Evolutionary conservation across 2,888 invertebrate genomes (phyloP).

Genomic region (Amphimallon solstitiale): DNA sequence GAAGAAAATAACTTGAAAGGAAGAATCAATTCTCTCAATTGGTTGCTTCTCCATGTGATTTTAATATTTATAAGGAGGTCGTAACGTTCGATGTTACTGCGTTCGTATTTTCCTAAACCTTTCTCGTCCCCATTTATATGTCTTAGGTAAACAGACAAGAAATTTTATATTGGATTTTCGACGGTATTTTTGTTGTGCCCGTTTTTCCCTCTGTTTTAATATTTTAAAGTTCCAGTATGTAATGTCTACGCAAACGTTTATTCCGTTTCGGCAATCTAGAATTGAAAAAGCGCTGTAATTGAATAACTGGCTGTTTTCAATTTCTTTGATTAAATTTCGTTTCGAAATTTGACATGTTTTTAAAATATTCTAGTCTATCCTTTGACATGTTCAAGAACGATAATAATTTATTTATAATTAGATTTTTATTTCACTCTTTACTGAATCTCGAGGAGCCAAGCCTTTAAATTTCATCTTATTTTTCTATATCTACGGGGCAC

Average conservation of each 20-base stretch:
- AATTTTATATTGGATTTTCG: constrained; percentile 33
- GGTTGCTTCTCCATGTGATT: constrained; percentile 31
- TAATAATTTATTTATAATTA: background rate
- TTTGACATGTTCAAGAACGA: constrained; percentile 10
- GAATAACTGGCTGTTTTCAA: constrained; percentile 25
- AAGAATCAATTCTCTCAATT: constrained; percentile 42
- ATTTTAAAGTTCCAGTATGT: constrained; percentile 28
- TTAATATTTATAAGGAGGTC: constrained; percentile 41
- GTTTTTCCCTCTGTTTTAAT: constrained; percentile 21
- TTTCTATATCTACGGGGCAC: too few species aligned
- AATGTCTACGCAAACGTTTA: constrained; percentile 27
- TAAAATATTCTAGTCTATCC: constrained; percentile 4
- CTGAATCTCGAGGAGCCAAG: too few species aligned
- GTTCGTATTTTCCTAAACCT: constrained; percentile 15
- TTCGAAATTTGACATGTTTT: background rate
- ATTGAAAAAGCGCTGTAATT: constrained; percentile 14
- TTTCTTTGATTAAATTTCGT: constrained; percentile 26
- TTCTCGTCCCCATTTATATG: constrained; percentile 10
- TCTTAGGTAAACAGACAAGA: constrained; percentile 28
- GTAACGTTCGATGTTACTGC: constrained; percentile 29
- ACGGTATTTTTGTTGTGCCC: constrained; percentile 25
- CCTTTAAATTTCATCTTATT: too few species aligned
- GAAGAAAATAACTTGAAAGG: constrained; percentile 24
- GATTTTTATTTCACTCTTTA: background rate
- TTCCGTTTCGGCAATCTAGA: constrained; percentile 14